These are phyloP conservation scores for Lagorchestes hirsutus DNA, from an alignment of 2,797 vertebrate genomes.

Conservation along the genomic window DNA sequence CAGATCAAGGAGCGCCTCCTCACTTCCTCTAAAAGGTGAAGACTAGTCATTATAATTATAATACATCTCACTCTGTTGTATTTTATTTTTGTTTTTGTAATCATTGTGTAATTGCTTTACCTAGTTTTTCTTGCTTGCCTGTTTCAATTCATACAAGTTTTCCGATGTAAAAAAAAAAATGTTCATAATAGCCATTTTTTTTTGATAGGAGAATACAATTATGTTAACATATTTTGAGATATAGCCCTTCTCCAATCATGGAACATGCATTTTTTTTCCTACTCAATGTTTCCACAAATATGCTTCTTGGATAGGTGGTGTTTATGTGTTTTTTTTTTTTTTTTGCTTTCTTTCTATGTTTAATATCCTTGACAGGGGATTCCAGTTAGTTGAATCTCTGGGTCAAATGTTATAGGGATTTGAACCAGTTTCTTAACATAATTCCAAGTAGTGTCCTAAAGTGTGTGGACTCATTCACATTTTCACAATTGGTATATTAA, in stretches of 20 bases:
- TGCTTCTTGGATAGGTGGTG: neutral
- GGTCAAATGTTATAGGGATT: neutral
- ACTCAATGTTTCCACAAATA: neutral
- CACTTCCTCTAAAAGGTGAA: neutral
- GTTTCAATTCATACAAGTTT: neutral
- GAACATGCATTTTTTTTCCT: neutral
- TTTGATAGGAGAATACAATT: neutral
- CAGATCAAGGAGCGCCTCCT: neutral
- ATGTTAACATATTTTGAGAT: neutral
- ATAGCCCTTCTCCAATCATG: neutral
- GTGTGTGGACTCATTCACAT: neutral
- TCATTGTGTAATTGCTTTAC: neutral
- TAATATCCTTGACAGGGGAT: neutral
- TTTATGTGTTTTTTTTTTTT: neutral
- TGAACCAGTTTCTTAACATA: neutral
- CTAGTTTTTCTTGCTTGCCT: neutral
- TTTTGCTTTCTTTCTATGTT: neutral
- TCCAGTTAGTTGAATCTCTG: neutral
- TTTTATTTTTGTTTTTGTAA: neutral
- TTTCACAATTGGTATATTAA: neutral
- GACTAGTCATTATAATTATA: neutral
- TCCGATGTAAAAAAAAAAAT: conserved; percentile 7
- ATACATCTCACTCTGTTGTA: neutral
- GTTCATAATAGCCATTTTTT: neutral
- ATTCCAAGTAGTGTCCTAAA: neutral